Base-by-base conservation (phyloP, 2,113 vertebrate species). In the Lota lota region DNA sequence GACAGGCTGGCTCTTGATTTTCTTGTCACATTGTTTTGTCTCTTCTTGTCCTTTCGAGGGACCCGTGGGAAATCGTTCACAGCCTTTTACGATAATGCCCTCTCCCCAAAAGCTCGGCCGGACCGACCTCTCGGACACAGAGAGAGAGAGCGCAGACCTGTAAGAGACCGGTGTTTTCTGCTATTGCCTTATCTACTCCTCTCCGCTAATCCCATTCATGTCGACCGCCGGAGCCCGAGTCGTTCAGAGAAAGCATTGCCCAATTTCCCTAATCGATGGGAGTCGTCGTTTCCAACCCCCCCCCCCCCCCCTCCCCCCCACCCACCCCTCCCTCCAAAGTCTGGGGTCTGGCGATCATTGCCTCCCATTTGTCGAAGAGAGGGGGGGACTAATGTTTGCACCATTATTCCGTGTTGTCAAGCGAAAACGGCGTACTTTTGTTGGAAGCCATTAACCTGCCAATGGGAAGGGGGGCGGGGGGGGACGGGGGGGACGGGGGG, bases 251-350 rank as follows among this genome's bases (percentile, higher is more conserved):
- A 84, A 81, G 83, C 78, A 81, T 20, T 63, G 67, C 68, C 80
- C 77, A 62, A 84, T 88, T 83, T 85, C 81, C 79, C 80, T 83
- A 88, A 91, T 90, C 85, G 87, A 86, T 82, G 77, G 77, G 78
- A 76, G 62, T 73, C 83, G 74, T 82, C 64, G 19, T 1, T 22
- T 40, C 81, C 78, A 62, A 61, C 19, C 76, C 72, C 40, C 40
- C 8, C 12, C 36, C 40, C 1, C 10, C 40, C 10, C 40, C 81
- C 81, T 79, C 63, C 62, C 19, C 76, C 72, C 40, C 40, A 1
- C 12, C 36, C 40, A 1, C 10, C 40, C 10, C 40, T 69, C 76
- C 81, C 81, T 78, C 63, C 62, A n/a, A 76, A 72, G 78, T 84
- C 83, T 83, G 40, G 40, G 5, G 40, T 14, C 40, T 14, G 40